Percentiles rank a stretch among this genome's conserved stretches.
Evolutionary conservation across 2,113 vertebrate genomes (phyloP).

Genomic region (Xyliphius kryptos): DNA sequence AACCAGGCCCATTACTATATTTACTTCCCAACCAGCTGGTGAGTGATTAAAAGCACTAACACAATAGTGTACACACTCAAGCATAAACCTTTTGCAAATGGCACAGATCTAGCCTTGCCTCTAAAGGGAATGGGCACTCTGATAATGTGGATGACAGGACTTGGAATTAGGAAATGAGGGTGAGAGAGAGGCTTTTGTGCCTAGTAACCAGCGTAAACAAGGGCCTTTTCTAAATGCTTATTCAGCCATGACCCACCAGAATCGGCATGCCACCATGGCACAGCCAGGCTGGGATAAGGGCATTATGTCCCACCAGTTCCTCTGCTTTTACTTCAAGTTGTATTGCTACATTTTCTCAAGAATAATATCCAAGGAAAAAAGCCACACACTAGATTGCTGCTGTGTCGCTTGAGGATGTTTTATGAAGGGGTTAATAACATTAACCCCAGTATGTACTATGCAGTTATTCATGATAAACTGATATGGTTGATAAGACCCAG

Average conservation of each 20-base stretch:
- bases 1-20: slow-evolving; percentile 82
- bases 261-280: slow-evolving; percentile 51
- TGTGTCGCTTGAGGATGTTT: not conserved
- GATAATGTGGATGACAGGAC: slow-evolving; percentile 32
- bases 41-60: slow-evolving; percentile 84
- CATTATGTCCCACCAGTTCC: slow-evolving; percentile 49
- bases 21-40: slow-evolving; percentile 92
- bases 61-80: slow-evolving; percentile 77
- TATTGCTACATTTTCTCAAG: slow-evolving; percentile 58
- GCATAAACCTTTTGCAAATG: slow-evolving; percentile 72
- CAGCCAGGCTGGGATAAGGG: slow-evolving; percentile 59
- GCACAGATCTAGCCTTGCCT: slow-evolving; percentile 46
- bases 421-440: slow-evolving; percentile 20
- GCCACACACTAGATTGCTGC: slow-evolving; percentile 5
- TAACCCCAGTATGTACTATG: slow-evolving; percentile 20
- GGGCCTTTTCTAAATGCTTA: slow-evolving; percentile 61
- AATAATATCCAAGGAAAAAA: slow-evolving; percentile 58
- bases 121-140: slow-evolving; percentile 34
- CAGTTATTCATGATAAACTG: not conserved
- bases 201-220: slow-evolving; percentile 60
- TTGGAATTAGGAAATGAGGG: slow-evolving; percentile 40
- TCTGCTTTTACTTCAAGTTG: slow-evolving; percentile 58
- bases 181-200: slow-evolving; percentile 29
- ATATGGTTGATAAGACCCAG: too few species aligned
- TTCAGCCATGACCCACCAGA: slow-evolving; percentile 62